Evolutionary conservation across 1,140 invertebrate genomes (phyloP).

Genomic region (Macrosteles quadrilineatus): DNA sequence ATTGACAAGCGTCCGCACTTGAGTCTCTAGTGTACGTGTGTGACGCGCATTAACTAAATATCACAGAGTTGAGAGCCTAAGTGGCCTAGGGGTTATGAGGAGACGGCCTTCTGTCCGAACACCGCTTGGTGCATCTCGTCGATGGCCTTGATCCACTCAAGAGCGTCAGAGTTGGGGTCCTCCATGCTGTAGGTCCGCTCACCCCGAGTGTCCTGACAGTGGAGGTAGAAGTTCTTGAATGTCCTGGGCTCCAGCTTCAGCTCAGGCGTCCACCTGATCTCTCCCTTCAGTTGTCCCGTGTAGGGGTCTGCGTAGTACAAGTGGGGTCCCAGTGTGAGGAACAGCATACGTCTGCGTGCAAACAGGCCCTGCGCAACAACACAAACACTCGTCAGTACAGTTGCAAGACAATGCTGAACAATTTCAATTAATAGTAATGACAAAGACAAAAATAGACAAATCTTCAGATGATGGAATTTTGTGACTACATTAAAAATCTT

Average conservation of each 20-base stretch:
- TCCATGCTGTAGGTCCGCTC: conserved; percentile 96
- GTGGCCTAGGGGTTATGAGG: conserved; percentile 21
- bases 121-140: conserved; percentile 77
- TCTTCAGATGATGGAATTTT: no score
- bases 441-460: no score
- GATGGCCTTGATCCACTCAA: conserved; percentile 92
- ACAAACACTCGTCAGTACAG: background rate
- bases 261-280: conserved; percentile 90
- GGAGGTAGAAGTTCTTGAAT: conserved; percentile 97
- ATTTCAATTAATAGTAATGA: no score
- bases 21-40: background rate
- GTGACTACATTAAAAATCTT: no score
- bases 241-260: conserved; percentile 91
- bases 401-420: background rate
- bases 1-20: conserved; percentile 20
- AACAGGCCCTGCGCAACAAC: conserved; percentile 71
- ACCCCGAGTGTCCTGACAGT: conserved; percentile 68
- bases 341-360: conserved; percentile 87
- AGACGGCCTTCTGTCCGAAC: conserved; percentile 46
- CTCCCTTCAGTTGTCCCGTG: conserved; percentile 93
- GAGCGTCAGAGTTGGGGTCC: conserved; percentile 88
- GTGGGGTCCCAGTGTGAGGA: conserved; percentile 92
- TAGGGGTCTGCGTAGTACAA: conserved; percentile 95
- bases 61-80: conserved; percentile 27
- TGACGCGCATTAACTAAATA: conserved; percentile 27